Conservation (phyloP, 2,113 vertebrate genomes). For the Theristicus caerulescens region DNA sequence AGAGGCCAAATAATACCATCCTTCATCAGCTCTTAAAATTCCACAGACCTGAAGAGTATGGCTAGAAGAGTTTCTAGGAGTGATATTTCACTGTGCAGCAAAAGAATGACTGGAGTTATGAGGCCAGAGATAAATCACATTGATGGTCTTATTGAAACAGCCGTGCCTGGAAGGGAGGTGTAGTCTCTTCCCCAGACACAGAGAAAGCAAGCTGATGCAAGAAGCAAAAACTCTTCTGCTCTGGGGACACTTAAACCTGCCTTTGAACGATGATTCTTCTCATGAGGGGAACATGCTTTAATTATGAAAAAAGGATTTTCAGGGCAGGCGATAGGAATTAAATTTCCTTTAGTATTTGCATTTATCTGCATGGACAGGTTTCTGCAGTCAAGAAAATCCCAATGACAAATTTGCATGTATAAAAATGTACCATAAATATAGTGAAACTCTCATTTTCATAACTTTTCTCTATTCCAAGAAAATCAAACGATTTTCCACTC, state of each 20-base stretch:
- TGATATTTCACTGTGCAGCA: constrained; percentile 44
- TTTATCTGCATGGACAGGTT: not conserved
- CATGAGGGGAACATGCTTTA: not conserved
- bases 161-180: not conserved
- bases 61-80: constrained; percentile 23
- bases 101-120: constrained; percentile 52
- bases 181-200: not conserved
- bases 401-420: not conserved
- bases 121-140: constrained; percentile 51
- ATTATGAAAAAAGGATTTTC: not conserved
- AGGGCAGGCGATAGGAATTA: fast-evolving
- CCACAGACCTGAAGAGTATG: not conserved
- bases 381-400: not conserved
- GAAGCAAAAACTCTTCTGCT: constrained; percentile 10
- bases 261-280: not conserved
- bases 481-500: not conserved
- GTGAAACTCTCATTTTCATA: not conserved
- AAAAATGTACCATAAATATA: not conserved
- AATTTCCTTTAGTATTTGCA: not conserved
- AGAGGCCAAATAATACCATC: not conserved
- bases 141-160: constrained; percentile 36
- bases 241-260: not conserved
- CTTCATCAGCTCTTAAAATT: constrained; percentile 49
- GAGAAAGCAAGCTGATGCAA: constrained; percentile 16
- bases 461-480: not conserved